Evolutionary conservation across 2,797 vertebrate species (phyloP).

Genomic region (Rhyacichthys aspro): DNA sequence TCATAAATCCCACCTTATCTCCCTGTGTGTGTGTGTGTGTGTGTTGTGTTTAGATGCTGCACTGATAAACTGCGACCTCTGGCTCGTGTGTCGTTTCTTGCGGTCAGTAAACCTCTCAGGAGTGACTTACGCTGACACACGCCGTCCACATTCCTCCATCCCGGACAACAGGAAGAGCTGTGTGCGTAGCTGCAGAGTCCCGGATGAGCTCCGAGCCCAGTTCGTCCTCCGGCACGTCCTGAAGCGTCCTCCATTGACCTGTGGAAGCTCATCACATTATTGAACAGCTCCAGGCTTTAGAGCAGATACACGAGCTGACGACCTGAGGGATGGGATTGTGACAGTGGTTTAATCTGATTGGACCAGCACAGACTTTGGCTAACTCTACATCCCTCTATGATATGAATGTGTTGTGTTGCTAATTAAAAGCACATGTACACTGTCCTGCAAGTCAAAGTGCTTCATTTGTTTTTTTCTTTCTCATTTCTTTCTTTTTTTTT

Average conservation of each 20-base stretch:
- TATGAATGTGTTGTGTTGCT: slow-evolving; percentile 2
- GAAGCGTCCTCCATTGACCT: slow-evolving; percentile 47
- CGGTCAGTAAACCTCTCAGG: slow-evolving; percentile 23
- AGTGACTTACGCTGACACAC: slow-evolving; percentile 72
- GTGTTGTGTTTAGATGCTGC: slow-evolving; percentile 17
- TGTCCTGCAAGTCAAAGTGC: too few species aligned
- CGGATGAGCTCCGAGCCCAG: not conserved
- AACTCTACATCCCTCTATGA: slow-evolving; percentile 3
- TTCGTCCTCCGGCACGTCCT: slow-evolving; percentile 24
- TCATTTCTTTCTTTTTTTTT: too few species aligned
- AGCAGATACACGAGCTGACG: slow-evolving; percentile 3
- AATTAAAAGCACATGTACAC: slow-evolving; percentile 22
- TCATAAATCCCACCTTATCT: slow-evolving; percentile 1
- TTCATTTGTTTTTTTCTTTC: too few species aligned
- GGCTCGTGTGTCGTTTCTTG: slow-evolving; percentile 18
- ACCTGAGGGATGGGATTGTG: not conserved
- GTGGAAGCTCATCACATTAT: slow-evolving; percentile 43
- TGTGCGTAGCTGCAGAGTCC: slow-evolving; percentile 64
- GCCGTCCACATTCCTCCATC: slow-evolving; percentile 72
- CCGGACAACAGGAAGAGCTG: slow-evolving; percentile 66
- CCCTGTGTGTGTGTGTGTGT: slow-evolving; percentile 5
- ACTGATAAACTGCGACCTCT: slow-evolving; percentile 37
- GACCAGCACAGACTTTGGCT: not conserved
- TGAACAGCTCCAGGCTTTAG: slow-evolving; percentile 19
- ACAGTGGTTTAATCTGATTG: not conserved